Evolutionary conservation across 2,797 vertebrate genomes (phyloP).

Genomic region (Leptoclinus maculatus): DNA sequence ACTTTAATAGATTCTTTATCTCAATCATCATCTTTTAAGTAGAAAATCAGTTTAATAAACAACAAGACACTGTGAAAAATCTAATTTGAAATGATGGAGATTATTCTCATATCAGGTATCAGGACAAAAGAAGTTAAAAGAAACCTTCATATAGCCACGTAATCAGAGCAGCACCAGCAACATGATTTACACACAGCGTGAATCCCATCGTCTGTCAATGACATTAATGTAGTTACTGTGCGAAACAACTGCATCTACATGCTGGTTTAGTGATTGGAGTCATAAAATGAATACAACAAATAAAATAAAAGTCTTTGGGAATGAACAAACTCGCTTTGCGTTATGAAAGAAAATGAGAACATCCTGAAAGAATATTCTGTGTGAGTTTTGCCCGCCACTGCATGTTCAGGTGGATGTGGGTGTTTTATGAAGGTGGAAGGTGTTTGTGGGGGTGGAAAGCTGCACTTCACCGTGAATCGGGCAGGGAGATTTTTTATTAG

Average conservation of each 20-base stretch:
- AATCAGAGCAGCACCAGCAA: not conserved
- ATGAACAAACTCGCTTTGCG: not conserved
- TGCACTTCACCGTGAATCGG: slow-evolving; percentile 15
- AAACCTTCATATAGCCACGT: not conserved
- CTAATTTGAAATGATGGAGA: not conserved
- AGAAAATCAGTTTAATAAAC: not conserved
- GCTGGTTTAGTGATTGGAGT: not conserved
- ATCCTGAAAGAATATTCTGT: not conserved
- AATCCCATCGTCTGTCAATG: not conserved
- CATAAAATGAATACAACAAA: not conserved
- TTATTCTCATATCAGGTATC: not conserved
- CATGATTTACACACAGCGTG: not conserved
- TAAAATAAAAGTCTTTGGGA: not conserved
- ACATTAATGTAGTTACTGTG: not conserved
- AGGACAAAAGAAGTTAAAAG: not conserved
- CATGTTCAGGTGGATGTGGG: slow-evolving; percentile 53
- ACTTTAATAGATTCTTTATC: not conserved
- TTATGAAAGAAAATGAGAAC: slow-evolving; percentile 5
- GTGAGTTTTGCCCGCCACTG: not conserved
- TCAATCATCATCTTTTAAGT: not conserved
- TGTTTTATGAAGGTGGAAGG: slow-evolving; percentile 55
- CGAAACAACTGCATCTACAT: not conserved
- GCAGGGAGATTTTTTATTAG: slow-evolving; percentile 13
- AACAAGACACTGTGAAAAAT: not conserved
- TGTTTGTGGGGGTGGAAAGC: slow-evolving; percentile 50